A percentile compares a stretch with the other conserved stretches of the same genome.
Evolutionary conservation across 2,888 invertebrate genomes (phyloP).

Genomic region (Hydropsyche betteni): DNA sequence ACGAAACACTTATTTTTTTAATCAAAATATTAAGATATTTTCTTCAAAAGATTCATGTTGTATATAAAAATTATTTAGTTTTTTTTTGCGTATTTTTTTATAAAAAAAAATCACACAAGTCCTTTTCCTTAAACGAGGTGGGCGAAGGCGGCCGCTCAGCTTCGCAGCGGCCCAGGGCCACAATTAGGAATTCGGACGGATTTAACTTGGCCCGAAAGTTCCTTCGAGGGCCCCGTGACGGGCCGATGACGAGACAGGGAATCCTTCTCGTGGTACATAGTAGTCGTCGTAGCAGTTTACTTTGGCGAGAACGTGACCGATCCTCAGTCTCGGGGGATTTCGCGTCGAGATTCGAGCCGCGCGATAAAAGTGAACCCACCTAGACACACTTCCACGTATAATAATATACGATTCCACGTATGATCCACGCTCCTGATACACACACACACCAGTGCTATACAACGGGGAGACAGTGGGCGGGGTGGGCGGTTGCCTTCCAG

Average conservation of each 20-base stretch:
- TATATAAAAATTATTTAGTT: too few species aligned
- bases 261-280: background rate
- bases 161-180: background rate
- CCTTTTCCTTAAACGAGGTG: background rate
- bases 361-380: slow-evolving; percentile 46
- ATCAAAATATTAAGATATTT: too few species aligned
- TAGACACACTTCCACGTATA: background rate
- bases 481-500: slow-evolving; percentile 20
- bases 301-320: slow-evolving; percentile 51
- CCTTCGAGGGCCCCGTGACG: background rate
- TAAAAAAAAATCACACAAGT: too few species aligned
- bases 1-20: too few species aligned
- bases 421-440: too few species aligned
- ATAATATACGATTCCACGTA: too few species aligned
- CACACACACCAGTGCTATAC: slow-evolving; percentile 19
- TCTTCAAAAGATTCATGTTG: too few species aligned
- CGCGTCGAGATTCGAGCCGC: slow-evolving; percentile 48
- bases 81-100: too few species aligned
- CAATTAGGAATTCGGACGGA: slow-evolving; percentile 20
- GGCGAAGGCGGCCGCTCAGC: background rate
- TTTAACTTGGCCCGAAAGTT: slow-evolving; percentile 27
- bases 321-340: slow-evolving; percentile 51
- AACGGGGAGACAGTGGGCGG: slow-evolving; percentile 1
- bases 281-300: slow-evolving; percentile 45
- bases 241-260: slow-evolving; percentile 33